These are phyloP conservation scores for Heliconius hortense DNA, from an alignment of 2,888 invertebrate species.

Conservation along the genomic window DNA sequence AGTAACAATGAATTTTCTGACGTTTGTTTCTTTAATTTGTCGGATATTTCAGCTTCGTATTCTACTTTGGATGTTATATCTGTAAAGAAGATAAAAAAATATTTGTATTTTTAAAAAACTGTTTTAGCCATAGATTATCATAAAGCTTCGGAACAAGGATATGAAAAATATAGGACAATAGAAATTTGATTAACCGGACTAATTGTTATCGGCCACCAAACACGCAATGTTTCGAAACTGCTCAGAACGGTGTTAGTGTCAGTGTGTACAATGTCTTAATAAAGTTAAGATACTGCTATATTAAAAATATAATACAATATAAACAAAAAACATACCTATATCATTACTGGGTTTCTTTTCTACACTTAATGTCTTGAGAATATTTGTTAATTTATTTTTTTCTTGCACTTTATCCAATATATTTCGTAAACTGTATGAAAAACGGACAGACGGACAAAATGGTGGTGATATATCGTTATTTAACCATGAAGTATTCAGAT, in stretches of 20 bases:
- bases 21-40: constrained; percentile 65
- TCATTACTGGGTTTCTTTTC: constrained; percentile 32
- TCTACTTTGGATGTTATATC: constrained; percentile 56
- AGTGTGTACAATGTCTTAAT: no score
- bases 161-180: background rate
- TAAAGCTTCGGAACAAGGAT: no score
- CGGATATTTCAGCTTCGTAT: constrained; percentile 56
- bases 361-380: constrained; percentile 43
- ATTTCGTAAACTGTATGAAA: constrained; percentile 47
- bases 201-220: background rate
- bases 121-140: no score
- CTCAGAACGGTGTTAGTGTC: no score
- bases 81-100: constrained; percentile 45
- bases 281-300: background rate
- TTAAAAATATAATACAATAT: background rate
- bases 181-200: background rate
- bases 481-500: constrained; percentile 51
- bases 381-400: constrained; percentile 43
- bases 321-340: constrained; percentile 51
- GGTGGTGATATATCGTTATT: constrained; percentile 49
- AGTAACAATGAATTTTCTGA: constrained; percentile 58
- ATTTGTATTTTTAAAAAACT: background rate
- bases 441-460: constrained; percentile 53
- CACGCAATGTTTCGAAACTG: background rate
- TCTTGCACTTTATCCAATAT: constrained; percentile 41